A percentile compares a stretch with the other conserved stretches of the same genome.
These are phyloP conservation scores for Acanthosepion esculentum DNA, from an alignment of 2,888 invertebrate genomes.

Conservation along the genomic window DNA sequence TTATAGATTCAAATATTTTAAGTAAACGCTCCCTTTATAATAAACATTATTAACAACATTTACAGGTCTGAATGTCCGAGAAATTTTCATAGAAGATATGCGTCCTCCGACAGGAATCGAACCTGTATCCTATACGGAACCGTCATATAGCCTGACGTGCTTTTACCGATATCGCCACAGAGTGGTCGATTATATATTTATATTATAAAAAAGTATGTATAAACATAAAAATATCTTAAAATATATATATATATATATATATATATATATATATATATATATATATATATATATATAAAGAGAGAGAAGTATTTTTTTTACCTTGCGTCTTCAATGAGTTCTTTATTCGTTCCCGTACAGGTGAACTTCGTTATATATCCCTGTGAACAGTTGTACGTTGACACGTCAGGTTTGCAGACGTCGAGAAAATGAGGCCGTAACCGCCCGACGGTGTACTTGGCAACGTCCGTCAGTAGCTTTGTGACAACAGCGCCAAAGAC, in stretches of 20 bases:
- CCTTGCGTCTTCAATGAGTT: constrained; percentile 64
- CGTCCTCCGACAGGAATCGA: no score
- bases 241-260: neutral
- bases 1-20: no score
- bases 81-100: no score
- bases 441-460: constrained; percentile 93
- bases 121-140: no score
- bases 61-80: no score
- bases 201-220: no score
- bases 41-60: no score
- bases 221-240: no score
- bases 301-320: constrained; percentile 50
- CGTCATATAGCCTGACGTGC: no score
- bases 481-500: constrained; percentile 90
- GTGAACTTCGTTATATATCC: constrained; percentile 59
- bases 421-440: constrained; percentile 94
- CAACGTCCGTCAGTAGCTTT: constrained; percentile 91
- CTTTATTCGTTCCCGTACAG: constrained; percentile 57
- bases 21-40: no score
- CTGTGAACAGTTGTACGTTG: constrained; percentile 56
- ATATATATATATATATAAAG: neutral
- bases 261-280: neutral
- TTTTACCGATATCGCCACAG: no score
- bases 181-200: no score
- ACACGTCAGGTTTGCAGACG: constrained; percentile 84